Percentiles rank a stretch among this genome's conserved stretches.
phyloP scores from a whole-genome alignment of 2,888 invertebrate genomes.

The Cryptops parisi region DNA sequence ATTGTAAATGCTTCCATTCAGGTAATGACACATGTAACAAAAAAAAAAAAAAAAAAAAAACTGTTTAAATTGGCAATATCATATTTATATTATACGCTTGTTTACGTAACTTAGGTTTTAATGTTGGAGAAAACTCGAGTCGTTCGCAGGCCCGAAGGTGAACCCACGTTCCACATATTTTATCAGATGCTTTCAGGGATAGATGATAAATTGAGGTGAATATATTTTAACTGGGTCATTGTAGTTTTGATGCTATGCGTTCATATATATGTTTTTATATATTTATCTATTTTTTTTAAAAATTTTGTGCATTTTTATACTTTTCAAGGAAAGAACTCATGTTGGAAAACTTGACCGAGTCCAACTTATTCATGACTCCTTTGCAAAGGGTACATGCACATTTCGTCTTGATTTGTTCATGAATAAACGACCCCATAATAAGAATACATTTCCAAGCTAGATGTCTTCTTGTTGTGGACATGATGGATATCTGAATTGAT shows the following conservation, averaged over 20 bases:
- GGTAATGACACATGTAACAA: constrained; percentile 31
- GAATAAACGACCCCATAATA: no score
- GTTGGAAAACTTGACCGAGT: constrained; percentile 57
- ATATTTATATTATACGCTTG: not conserved
- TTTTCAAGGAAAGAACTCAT: constrained; percentile 51
- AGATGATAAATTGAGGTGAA: constrained; percentile 42
- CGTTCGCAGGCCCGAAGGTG: constrained; percentile 51
- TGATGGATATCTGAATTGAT: not conserved
- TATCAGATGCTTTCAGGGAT: constrained; percentile 65
- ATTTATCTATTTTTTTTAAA: not conserved
- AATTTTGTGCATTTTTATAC: not conserved
- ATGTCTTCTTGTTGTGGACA: no score
- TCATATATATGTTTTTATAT: not conserved
- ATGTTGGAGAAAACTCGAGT: constrained; percentile 64
- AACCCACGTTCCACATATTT: constrained; percentile 53
- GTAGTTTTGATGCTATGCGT: not conserved
- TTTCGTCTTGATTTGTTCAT: no score
- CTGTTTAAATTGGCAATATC: not conserved
- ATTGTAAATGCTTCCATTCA: constrained; percentile 81
- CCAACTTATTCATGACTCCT: constrained; percentile 63
- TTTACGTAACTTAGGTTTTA: constrained; percentile 37
- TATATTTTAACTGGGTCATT: not conserved
- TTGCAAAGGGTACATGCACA: constrained; percentile 54
- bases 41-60: not conserved
- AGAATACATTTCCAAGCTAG: no score